phyloP scores from a whole-genome alignment of 2,888 invertebrate species.

The Smittia sp. region DNA sequence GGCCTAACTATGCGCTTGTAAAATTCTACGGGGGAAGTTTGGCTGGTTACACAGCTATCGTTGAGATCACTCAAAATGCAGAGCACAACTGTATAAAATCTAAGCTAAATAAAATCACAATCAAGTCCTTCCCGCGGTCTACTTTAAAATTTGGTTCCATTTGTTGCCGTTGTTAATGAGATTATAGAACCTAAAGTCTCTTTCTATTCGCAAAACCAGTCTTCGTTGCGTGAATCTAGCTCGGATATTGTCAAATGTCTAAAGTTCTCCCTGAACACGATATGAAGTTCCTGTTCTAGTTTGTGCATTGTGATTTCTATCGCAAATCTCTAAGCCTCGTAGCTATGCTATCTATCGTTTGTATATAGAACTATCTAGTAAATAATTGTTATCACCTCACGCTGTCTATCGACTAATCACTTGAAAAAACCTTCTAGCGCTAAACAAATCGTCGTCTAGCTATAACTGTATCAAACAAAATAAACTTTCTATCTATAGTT shows the following conservation, averaged over 20 bases:
- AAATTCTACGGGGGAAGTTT: neutral
- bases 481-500: neutral
- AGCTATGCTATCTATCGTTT: slow-evolving; percentile 1
- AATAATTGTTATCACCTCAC: neutral
- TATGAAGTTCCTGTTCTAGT: neutral
- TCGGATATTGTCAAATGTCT: neutral
- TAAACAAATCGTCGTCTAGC: too few species aligned
- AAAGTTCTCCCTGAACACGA: neutral
- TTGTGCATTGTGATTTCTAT: neutral
- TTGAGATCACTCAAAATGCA: neutral
- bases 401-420: neutral
- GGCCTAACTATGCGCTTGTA: neutral
- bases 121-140: neutral
- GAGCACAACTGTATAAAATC: neutral
- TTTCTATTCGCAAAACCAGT: neutral
- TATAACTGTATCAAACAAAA: neutral
- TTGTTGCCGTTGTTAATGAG: neutral
- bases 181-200: neutral
- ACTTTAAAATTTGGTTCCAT: slow-evolving; percentile 12
- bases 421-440: neutral
- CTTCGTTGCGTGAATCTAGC: neutral
- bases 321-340: neutral
- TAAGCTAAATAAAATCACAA: neutral
- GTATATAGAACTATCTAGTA: neutral
- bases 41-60: neutral